These are phyloP conservation scores for Charina bottae DNA, from an alignment of 2,113 vertebrate genomes.

Conservation along the genomic window DNA sequence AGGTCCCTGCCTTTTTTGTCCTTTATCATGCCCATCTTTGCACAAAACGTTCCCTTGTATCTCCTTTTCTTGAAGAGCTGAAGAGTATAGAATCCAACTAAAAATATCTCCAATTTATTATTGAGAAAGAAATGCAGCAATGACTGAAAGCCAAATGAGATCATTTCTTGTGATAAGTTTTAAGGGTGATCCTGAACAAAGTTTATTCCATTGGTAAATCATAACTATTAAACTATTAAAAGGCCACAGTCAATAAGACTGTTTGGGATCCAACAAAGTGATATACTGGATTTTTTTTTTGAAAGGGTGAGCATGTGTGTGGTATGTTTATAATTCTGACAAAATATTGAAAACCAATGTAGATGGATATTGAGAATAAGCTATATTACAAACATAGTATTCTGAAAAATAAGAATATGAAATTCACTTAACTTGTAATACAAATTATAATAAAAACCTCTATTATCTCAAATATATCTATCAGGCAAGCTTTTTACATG, in stretches of 20 bases:
- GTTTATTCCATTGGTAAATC: background rate
- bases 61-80: too few relatives aligned
- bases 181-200: background rate
- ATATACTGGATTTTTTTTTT: slow-evolving; percentile 2
- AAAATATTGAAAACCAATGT: background rate
- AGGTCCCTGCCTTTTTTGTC: too few relatives aligned
- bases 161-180: slow-evolving; percentile 16
- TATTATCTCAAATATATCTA: background rate
- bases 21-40: too few relatives aligned
- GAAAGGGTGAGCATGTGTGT: background rate
- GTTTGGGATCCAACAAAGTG: background rate
- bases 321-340: background rate
- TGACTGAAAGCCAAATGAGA: slow-evolving; percentile 11
- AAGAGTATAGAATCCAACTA: background rate
- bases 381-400: background rate
- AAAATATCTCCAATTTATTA: background rate
- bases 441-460: background rate
- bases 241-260: background rate
- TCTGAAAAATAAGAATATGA: background rate
- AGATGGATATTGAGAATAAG: too few relatives aligned
- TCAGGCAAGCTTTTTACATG: background rate
- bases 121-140: slow-evolving; percentile 31
- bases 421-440: background rate
- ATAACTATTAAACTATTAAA: background rate
- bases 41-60: too few relatives aligned